Evolutionary conservation across 1,140 invertebrate species (phyloP).

Genomic region (Magallana ariakensis): DNA sequence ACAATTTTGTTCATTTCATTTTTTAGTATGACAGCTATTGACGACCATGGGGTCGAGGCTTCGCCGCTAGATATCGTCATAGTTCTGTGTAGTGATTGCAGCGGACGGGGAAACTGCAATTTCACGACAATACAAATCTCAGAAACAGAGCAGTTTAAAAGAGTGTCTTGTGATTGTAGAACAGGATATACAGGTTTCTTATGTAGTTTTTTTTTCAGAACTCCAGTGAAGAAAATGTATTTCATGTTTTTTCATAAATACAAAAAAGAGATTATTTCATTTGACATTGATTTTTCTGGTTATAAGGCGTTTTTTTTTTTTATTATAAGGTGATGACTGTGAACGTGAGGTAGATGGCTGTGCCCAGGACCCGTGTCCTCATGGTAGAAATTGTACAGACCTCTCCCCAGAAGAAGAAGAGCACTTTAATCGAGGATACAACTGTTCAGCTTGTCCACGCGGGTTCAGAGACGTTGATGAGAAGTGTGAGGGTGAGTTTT

Average conservation of each 20-base stretch:
- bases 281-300: not conserved
- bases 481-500: slow-evolving; percentile 44
- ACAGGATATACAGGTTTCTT: slow-evolving; percentile 47
- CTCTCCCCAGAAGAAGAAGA: slow-evolving; percentile 41
- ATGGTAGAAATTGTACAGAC: slow-evolving; percentile 49
- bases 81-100: slow-evolving; percentile 46
- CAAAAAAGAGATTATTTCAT: not conserved
- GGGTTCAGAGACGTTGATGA: slow-evolving; percentile 38
- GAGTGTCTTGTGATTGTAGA: slow-evolving; percentile 43
- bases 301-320: not conserved
- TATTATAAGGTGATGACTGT: slow-evolving; percentile 49
- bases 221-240: too few relatives aligned
- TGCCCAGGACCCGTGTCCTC: slow-evolving; percentile 33
- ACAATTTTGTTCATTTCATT: not conserved
- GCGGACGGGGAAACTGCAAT: slow-evolving; percentile 42
- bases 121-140: not conserved
- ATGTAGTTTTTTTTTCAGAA: too few relatives aligned
- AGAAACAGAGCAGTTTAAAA: not conserved
- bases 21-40: slow-evolving; percentile 41
- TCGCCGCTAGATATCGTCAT: slow-evolving; percentile 42
- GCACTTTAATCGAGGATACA: not conserved
- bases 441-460: slow-evolving; percentile 42
- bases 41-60: slow-evolving; percentile 28
- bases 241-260: not conserved
- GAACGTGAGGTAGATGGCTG: slow-evolving; percentile 42